Evolutionary conservation across 2,888 invertebrate genomes (phyloP), one percentile per base, ranked within the genome.

Genomic region (Drosophila barbarae): DNA sequence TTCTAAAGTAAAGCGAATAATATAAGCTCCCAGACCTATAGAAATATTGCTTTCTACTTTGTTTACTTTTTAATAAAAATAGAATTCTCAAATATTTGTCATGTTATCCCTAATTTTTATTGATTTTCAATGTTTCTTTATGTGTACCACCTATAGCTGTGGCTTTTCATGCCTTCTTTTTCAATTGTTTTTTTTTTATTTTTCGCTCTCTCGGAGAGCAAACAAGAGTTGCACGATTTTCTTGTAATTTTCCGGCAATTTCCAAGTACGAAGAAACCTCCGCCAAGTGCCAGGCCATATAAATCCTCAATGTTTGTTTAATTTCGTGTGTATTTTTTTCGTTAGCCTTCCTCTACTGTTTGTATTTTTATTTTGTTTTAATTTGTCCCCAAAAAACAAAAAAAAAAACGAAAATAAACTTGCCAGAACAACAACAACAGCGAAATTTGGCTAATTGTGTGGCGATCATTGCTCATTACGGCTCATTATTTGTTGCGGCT

Each of bases 221-320:
- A 83, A 85, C 81, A 74, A 83, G 85, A 83, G 71, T 77, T 86
- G 86, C 86, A 86, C 86, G 86, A 86, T 87, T 86, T 87, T 87
- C 87, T 86, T 86, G 86, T 86, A 87, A 87, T 86, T 86, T 87
- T 87, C 86, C 85, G 71, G 69, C 69, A 70, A 82, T 79, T 69
- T 77, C 57, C 67, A 51, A 56, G 57, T 50, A 50, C 53, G 44
- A 71, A 54, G 65, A 55, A 69, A 55, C 50, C 46, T 51, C 58
- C 50, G 57, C 77, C 66, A 67, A 77, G 72, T 69, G 72, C 67
- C 69, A 39, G 58, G 46, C 66, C 59, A 65, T 85, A 77, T 83
- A 77, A 77, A 82, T 79, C 79, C 73, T 51, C 65, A 77, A 85
- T 85, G 85, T 80, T 85, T 80, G 84, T 85, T 80, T 85, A 81